These are phyloP conservation scores for Malurus splendens DNA, from an alignment of 2,797 vertebrate genomes.

Conservation along the genomic window DNA sequence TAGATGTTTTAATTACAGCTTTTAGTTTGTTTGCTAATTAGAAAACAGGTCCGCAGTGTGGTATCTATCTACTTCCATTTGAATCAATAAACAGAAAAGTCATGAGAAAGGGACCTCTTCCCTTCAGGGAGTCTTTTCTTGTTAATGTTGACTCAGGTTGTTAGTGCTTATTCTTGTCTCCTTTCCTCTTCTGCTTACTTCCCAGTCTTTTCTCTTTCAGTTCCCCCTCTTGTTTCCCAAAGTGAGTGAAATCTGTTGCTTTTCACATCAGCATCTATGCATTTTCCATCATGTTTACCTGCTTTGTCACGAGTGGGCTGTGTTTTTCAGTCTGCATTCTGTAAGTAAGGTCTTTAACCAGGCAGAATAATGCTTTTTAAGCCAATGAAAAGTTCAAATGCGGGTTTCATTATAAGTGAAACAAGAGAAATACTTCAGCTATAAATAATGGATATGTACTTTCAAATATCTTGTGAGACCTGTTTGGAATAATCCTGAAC, in stretches of 20 bases:
- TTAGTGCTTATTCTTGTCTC: conserved; percentile 48
- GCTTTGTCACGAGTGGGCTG: neutral
- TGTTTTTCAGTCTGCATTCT: neutral
- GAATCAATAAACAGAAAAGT: conserved; percentile 67
- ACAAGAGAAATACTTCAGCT: neutral
- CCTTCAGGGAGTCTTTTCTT: conserved; percentile 60
- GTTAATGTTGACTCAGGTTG: conserved; percentile 63
- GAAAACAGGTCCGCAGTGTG: conserved; percentile 40
- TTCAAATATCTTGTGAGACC: neutral
- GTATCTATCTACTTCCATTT: conserved; percentile 53
- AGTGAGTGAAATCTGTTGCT: neutral
- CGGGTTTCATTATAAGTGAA: neutral
- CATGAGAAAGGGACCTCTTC: conserved; percentile 65
- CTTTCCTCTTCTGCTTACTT: conserved; percentile 41
- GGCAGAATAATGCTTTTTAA: neutral
- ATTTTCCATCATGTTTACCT: neutral
- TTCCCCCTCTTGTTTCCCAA: conserved; percentile 5
- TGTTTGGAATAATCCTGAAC: neutral
- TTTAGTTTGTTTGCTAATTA: conserved; percentile 43
- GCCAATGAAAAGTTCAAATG: neutral
- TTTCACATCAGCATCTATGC: neutral
- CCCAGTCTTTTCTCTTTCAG: conserved; percentile 44
- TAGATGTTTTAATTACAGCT: conserved; percentile 27
- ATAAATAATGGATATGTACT: neutral
- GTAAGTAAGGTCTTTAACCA: neutral